phyloP scores from a whole-genome alignment of 2,888 invertebrate genomes.

The Drosophila stalkeri region DNA sequence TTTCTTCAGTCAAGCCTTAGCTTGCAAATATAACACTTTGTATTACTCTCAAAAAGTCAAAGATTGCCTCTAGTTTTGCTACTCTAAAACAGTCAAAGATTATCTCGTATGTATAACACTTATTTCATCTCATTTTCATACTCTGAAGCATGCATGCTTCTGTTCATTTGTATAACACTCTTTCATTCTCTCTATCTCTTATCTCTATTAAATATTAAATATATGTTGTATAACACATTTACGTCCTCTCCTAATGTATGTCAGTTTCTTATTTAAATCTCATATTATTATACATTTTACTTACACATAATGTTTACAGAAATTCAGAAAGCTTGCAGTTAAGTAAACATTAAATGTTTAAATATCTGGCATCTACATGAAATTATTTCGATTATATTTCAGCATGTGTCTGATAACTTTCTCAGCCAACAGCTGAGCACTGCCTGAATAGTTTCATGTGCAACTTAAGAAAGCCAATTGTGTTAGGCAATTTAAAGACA shows the following conservation, averaged over 20 bases:
- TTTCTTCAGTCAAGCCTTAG: too few species aligned
- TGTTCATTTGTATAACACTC: neutral
- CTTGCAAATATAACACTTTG: too few species aligned
- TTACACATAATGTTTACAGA: neutral
- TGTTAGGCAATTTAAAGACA: slow-evolving; percentile 1
- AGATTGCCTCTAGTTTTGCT: too few species aligned
- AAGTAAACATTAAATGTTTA: neutral
- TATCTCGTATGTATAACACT: too few species aligned
- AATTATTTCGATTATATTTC: slow-evolving; percentile 4
- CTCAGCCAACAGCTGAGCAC: slow-evolving; percentile 1
- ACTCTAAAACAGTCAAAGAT: too few species aligned
- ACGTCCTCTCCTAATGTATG: accelerated
- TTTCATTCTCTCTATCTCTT: too few species aligned
- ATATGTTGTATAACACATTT: neutral
- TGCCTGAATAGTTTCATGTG: slow-evolving; percentile 33
- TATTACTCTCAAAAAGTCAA: too few species aligned
- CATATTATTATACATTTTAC: neutral
- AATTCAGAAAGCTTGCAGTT: neutral
- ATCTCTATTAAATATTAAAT: too few species aligned
- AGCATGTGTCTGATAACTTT: neutral
- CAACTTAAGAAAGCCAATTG: slow-evolving; percentile 4
- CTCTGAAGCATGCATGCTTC: too few species aligned
- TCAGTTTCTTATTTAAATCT: neutral
- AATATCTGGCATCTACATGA: neutral
- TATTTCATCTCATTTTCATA: too few species aligned